Evolutionary conservation across 2,888 invertebrate genomes (phyloP).

Genomic region (Syrphus vitripennis): DNA sequence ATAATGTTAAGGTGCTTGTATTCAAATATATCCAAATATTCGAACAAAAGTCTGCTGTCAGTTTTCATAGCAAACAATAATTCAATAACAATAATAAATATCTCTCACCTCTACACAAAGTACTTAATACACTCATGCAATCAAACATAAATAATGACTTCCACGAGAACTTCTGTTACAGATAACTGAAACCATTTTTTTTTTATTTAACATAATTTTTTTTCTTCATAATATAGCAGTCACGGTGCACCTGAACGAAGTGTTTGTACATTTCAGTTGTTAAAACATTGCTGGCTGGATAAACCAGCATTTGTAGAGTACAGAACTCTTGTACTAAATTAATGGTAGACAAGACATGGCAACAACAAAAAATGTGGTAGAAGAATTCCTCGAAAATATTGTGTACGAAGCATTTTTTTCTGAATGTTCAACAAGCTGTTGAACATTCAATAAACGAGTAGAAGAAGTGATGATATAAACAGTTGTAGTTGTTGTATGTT

Average conservation of each 20-base stretch:
- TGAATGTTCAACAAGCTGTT: slow-evolving; percentile 55
- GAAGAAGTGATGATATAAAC: neutral
- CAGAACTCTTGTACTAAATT: neutral
- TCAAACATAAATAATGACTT: slow-evolving; percentile 21
- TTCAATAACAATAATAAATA: slow-evolving; percentile 3
- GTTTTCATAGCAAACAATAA: slow-evolving; percentile 33
- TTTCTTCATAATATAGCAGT: neutral
- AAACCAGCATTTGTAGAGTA: neutral
- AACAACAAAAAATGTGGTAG: slow-evolving; percentile 23
- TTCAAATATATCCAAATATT: neutral
- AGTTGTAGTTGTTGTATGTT: neutral
- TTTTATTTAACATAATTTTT: neutral
- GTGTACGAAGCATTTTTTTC: slow-evolving; percentile 12
- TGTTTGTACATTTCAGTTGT: slow-evolving; percentile 61
- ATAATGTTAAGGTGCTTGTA: neutral
- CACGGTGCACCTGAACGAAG: slow-evolving; percentile 52
- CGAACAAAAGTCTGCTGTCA: slow-evolving; percentile 47
- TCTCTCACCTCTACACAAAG: neutral
- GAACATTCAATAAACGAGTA: neutral
- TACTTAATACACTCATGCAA: neutral
- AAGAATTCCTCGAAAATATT: neutral
- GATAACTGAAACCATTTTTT: slow-evolving; percentile 29
- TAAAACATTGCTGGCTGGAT: slow-evolving; percentile 52
- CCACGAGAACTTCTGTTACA: slow-evolving; percentile 39
- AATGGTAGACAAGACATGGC: slow-evolving; percentile 35